These are phyloP conservation scores for Amblyjoppa proteus DNA, from an alignment of 2,888 invertebrate species.

Conservation along the genomic window DNA sequence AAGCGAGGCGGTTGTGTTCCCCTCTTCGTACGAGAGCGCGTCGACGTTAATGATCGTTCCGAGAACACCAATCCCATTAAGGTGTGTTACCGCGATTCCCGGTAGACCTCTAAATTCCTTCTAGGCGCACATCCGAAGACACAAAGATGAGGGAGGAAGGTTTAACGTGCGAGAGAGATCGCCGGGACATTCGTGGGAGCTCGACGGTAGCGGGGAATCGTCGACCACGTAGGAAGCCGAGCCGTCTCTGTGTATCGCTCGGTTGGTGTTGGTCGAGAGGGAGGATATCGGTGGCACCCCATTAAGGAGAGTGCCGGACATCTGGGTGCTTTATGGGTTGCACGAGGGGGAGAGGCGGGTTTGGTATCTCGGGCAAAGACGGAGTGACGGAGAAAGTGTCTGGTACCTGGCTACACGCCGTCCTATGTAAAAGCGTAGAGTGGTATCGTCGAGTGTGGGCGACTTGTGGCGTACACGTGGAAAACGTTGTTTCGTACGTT, in stretches of 20 bases:
- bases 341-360: constrained; percentile 20
- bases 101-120: constrained; percentile 78
- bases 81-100: constrained; percentile 77
- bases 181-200: constrained; percentile 48
- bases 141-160: constrained; percentile 72
- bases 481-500: constrained; percentile 50
- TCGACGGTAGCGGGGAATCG: constrained; percentile 41
- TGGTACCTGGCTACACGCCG: constrained; percentile 63
- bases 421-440: constrained; percentile 45
- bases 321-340: constrained; percentile 72
- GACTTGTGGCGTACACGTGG: constrained; percentile 57
- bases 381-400: constrained; percentile 36
- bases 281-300: constrained; percentile 80
- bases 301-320: constrained; percentile 83
- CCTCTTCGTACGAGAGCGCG: constrained; percentile 43
- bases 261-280: constrained; percentile 51
- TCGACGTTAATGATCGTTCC: constrained; percentile 77
- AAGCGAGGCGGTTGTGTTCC: constrained; percentile 33
- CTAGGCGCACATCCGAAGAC: constrained; percentile 64
- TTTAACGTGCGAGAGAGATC: constrained; percentile 39
- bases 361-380: constrained; percentile 19
- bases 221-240: constrained; percentile 38
- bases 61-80: constrained; percentile 79
- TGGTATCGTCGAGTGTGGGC: constrained; percentile 28
- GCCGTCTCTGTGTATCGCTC: constrained; percentile 30